Conservation (phyloP, 2,888 invertebrate genomes). For the Thecocarcelia acutangulata region DNA sequence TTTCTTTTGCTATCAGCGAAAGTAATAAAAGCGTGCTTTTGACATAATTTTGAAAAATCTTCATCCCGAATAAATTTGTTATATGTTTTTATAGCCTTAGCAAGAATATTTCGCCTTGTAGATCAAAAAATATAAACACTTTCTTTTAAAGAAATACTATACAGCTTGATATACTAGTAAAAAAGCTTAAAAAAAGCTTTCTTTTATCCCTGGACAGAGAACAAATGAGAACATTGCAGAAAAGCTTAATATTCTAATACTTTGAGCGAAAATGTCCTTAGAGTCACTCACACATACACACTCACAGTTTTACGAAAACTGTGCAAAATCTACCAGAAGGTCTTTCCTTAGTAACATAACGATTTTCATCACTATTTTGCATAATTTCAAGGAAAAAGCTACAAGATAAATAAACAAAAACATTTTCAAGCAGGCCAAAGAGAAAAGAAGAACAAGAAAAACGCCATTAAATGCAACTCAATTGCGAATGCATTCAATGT, state of each 20-base stretch:
- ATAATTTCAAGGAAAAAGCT: slow-evolving; percentile 57
- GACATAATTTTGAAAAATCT: too few relatives aligned
- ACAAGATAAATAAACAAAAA: slow-evolving; percentile 13
- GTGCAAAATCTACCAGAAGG: slow-evolving; percentile 28
- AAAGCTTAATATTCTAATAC: slow-evolving; percentile 33
- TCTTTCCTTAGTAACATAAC: slow-evolving; percentile 30
- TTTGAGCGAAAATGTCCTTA: slow-evolving; percentile 32
- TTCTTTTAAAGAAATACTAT: slow-evolving; percentile 15
- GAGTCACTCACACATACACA: not conserved
- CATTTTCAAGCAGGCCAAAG: not conserved
- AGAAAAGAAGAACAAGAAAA: not conserved
- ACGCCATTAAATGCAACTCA: slow-evolving; percentile 9
- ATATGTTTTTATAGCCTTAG: too few relatives aligned
- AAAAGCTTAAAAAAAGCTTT: slow-evolving; percentile 49
- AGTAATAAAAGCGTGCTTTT: too few relatives aligned
- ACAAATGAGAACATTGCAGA: slow-evolving; percentile 9
- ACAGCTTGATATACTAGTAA: slow-evolving; percentile 9
- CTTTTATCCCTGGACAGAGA: slow-evolving; percentile 29
- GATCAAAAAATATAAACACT: not conserved
- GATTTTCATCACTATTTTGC: slow-evolving; percentile 30
- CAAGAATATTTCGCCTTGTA: not conserved
- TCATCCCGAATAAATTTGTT: too few relatives aligned
- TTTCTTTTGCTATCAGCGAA: too few relatives aligned
- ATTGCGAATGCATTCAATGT: slow-evolving; percentile 16
- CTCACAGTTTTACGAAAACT: not conserved